Evolutionary conservation across 2,797 vertebrate species (phyloP).

Genomic region (Merluccius polli): DNA sequence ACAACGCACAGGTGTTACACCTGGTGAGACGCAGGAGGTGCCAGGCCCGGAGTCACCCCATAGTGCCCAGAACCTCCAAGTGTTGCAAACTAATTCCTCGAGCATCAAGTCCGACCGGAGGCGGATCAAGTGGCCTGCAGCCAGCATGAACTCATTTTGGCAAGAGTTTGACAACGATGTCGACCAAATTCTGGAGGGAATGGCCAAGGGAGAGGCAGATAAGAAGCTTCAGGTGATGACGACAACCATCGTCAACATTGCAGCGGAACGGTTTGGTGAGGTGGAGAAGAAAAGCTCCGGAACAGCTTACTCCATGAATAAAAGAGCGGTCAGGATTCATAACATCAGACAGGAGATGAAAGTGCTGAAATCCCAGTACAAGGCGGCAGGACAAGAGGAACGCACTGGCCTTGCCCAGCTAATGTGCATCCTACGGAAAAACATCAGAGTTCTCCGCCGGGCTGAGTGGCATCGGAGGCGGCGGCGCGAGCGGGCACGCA

Average conservation of each 20-base stretch:
- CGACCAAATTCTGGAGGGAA: slow-evolving; percentile 28
- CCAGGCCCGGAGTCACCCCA: slow-evolving; percentile 14
- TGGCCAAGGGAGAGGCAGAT: not conserved
- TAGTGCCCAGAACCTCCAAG: too few relatives aligned
- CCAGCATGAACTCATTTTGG: slow-evolving; percentile 13
- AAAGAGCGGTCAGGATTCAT: not conserved
- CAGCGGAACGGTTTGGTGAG: slow-evolving; percentile 18
- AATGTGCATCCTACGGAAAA: too few relatives aligned
- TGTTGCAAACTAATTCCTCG: slow-evolving; percentile 1
- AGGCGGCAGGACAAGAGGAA: not conserved
- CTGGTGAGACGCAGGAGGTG: slow-evolving; percentile 24
- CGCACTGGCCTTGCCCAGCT: too few relatives aligned
- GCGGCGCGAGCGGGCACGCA: not conserved
- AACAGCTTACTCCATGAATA: slow-evolving; percentile 11
- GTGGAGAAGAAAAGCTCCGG: slow-evolving; percentile 11
- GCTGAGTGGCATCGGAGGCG: too few relatives aligned
- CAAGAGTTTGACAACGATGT: slow-evolving; percentile 18
- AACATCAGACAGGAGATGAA: not conserved
- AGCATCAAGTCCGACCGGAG: slow-evolving; percentile 7
- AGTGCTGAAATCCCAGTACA: not conserved
- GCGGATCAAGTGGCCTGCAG: slow-evolving; percentile 19
- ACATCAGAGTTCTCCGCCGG: too few relatives aligned
- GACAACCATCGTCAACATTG: slow-evolving; percentile 11
- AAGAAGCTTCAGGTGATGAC: slow-evolving; percentile 8
- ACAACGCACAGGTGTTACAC: slow-evolving; percentile 18